A percentile compares a stretch with the other conserved stretches of the same genome.
Evolutionary conservation across 2,113 vertebrate species (phyloP).

Genomic region (Cnemophilus loriae): DNA sequence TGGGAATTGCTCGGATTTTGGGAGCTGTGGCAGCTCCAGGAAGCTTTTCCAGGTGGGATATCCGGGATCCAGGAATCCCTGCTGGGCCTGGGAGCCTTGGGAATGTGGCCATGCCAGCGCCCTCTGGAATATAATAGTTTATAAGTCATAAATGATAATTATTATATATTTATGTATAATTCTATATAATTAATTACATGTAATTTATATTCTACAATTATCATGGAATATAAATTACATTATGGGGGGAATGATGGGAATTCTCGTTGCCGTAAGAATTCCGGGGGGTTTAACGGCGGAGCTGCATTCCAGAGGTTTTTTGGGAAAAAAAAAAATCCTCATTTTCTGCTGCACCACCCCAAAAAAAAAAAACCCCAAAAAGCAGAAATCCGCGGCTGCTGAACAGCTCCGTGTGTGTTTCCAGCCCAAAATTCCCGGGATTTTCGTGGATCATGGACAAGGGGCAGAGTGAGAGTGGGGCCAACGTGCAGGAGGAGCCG

Average conservation of each 20-base stretch:
- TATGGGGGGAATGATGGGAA: not conserved
- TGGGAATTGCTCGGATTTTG: not conserved
- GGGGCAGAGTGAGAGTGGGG: not conserved
- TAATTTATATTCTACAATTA: too few species aligned
- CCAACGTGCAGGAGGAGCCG: not conserved
- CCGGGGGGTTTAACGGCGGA: not conserved
- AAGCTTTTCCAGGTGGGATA: not conserved
- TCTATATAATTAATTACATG: too few species aligned
- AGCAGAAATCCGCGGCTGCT: not conserved
- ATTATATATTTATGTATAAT: too few species aligned
- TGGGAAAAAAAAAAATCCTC: not conserved
- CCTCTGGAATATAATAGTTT: not conserved
- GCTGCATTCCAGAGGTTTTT: not conserved
- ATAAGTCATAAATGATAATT: too few species aligned
- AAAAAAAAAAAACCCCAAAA: not conserved
- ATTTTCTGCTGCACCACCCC: not conserved
- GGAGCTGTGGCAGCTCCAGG: not conserved
- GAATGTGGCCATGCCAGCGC: not conserved
- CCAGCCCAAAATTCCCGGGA: not conserved
- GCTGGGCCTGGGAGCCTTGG: not conserved
- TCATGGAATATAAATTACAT: accelerated
- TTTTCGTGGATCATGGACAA: accelerated
- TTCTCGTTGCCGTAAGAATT: not conserved
- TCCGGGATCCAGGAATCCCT: not conserved
- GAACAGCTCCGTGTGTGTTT: not conserved